Base-by-base conservation (phyloP, 2,113 vertebrate genomes). In the Petroica traversi region DNA sequence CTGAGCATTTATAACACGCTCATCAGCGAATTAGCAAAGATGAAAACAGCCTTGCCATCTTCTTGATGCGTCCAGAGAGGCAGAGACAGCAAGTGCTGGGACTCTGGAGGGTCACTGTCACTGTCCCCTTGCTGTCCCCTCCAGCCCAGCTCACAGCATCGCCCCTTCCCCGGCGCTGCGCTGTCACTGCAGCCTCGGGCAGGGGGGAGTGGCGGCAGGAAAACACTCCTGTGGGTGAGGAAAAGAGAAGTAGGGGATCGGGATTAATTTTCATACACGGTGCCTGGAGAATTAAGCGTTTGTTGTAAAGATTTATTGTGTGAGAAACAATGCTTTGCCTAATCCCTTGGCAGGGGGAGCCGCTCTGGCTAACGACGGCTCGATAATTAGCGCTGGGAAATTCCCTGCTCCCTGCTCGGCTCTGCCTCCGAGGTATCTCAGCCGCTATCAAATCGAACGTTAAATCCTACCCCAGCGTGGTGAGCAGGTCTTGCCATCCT, bases 321-420 rank as follows among this genome's bases (percentile, higher is more conserved):
- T 38, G 52, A 90, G 89, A 80, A 94, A 90, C 85, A 88, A 86
- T 67, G 88, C 55, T 83, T 55, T 5, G 4, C 75, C 33, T 92
- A 88, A 93, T 96, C 88, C 94, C 90, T 63, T 88, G 75, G 92
- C 87, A 85, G 78, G 43, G 54, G 67, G 67, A 77, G 55, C 40
- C 0, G 6, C 67, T 79, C 46, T 0, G 3, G 85, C 63, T 79
- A 62, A 77, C 0, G 11, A 89, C 45, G 18, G 72, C 64, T 58
- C 2, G 6, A 63, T 92, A 96, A 96, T 90, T 61, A 88, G 89
- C 1, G 1, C 46, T 74, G 82, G 88, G 78, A 96, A 94, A 91
- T 85, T 84, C 85, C 63, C 54, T 0, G 1, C 46, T 87, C 67
- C 78, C 72, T 59, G 43, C 68, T 86, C 76, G 74, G 51, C 68